These are phyloP conservation scores for Sepioteuthis lessoniana DNA, from an alignment of 2,888 invertebrate genomes.

Conservation along the genomic window DNA sequence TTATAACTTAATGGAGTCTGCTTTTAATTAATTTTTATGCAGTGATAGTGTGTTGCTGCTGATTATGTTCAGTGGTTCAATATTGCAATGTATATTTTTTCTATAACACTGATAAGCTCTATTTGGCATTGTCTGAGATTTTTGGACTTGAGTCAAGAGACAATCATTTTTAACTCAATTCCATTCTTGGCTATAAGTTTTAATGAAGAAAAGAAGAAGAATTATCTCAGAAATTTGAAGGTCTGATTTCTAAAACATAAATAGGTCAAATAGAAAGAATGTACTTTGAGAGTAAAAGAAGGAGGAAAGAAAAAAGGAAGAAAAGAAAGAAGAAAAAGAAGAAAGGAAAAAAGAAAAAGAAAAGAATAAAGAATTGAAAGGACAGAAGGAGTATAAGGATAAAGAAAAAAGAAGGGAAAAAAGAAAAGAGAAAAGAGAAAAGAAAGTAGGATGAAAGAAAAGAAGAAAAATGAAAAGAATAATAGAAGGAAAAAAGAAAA, in stretches of 20 bases:
- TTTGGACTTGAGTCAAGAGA: background rate
- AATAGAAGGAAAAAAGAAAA: too few relatives aligned
- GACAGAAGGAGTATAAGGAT: background rate
- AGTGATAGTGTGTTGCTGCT: background rate
- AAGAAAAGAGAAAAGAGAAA: too few relatives aligned
- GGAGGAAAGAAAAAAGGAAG: background rate
- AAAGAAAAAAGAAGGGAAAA: background rate
- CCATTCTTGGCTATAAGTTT: too few relatives aligned
- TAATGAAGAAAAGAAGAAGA: too few relatives aligned
- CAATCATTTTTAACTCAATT: too few relatives aligned
- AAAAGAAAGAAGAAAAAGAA: background rate
- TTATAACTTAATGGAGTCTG: background rate
- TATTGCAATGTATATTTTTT: background rate
- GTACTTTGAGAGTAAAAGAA: too few relatives aligned
- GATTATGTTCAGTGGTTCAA: background rate
- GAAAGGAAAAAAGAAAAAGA: background rate
- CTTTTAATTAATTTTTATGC: background rate
- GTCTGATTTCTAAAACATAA: too few relatives aligned
- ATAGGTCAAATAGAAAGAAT: too few relatives aligned
- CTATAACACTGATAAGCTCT: background rate
- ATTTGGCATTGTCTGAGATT: background rate
- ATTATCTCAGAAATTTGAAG: too few relatives aligned
- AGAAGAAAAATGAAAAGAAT: background rate
- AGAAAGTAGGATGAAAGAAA: background rate
- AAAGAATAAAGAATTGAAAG: background rate